These are phyloP conservation scores for Onychomys leucogaster DNA, from an alignment of 2,797 vertebrate genomes.

Conservation along the genomic window DNA sequence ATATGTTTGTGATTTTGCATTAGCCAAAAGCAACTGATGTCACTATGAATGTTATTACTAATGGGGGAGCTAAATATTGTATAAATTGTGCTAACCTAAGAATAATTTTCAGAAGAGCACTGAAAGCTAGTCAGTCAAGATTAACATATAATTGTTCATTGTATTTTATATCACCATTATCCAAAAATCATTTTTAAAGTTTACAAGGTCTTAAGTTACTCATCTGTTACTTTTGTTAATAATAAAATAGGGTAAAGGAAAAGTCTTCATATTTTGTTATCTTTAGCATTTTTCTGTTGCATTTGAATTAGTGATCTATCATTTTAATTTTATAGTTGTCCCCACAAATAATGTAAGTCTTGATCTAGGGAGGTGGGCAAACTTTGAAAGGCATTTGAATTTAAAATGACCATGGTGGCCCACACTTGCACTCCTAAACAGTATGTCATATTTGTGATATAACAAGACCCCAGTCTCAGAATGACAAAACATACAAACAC, in stretches of 20 bases:
- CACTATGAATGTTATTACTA: background rate
- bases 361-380: background rate
- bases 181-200: slow-evolving; percentile 8
- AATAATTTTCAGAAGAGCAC: slow-evolving; percentile 17
- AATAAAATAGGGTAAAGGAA: slow-evolving; percentile 9
- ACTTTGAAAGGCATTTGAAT: background rate
- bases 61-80: slow-evolving; percentile 13
- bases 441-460: background rate
- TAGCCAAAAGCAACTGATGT: slow-evolving; percentile 12
- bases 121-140: background rate
- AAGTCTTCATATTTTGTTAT: background rate
- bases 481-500: background rate
- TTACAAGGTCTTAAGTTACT: background rate
- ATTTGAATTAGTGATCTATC: background rate
- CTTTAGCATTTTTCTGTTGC: background rate
- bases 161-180: background rate
- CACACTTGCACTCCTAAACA: background rate
- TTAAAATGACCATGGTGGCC: background rate
- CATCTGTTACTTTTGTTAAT: background rate
- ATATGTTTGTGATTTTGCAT: background rate
- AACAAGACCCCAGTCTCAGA: background rate
- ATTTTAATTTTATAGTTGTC: background rate
- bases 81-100: slow-evolving; percentile 9
- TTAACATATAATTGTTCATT: background rate
- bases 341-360: background rate